Percentiles rank a stretch among this genome's conserved stretches.
These are phyloP conservation scores for Dugesia japonica DNA, from an alignment of 2,888 invertebrate species.

Conservation along the genomic window DNA sequence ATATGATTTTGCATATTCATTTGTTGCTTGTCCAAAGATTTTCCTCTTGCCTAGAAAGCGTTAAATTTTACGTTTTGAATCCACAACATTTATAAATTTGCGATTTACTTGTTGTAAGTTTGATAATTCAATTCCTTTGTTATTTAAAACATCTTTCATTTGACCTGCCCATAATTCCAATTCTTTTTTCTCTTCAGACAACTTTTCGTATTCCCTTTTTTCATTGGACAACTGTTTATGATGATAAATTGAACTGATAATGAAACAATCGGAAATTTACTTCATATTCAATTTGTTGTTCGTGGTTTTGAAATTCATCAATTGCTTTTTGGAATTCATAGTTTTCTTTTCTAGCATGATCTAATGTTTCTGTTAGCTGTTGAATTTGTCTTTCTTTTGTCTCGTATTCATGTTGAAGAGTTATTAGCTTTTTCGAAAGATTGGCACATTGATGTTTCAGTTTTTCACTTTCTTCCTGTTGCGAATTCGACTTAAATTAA, in stretches of 20 bases:
- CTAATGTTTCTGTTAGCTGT: neutral
- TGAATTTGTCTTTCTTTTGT: constrained; percentile 16
- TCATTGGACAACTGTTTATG: neutral
- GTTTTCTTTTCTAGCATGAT: neutral
- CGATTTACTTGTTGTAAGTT: constrained; percentile 24
- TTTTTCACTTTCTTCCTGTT: constrained; percentile 15
- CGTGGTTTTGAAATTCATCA: constrained; percentile 8
- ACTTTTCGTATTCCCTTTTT: neutral
- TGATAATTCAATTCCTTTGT: constrained; percentile 14
- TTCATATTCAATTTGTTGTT: constrained; percentile 10
- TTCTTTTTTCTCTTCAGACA: constrained; percentile 11
- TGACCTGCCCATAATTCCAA: constrained; percentile 25
- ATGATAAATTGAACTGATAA: neutral
- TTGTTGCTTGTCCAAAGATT: neutral
- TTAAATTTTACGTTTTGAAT: no score
- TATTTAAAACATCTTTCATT: constrained; percentile 23
- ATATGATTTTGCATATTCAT: neutral
- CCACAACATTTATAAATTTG: no score
- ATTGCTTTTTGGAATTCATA: neutral
- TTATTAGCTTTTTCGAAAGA: neutral
- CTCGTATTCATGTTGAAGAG: constrained; percentile 1
- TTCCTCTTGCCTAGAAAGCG: neutral
- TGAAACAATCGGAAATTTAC: no score
- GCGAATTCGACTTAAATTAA: neutral
- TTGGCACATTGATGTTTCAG: neutral